Percentiles rank a stretch among this genome's conserved stretches.
Conservation (phyloP, 2,888 invertebrate species). For the Dascillus cervinus region DNA sequence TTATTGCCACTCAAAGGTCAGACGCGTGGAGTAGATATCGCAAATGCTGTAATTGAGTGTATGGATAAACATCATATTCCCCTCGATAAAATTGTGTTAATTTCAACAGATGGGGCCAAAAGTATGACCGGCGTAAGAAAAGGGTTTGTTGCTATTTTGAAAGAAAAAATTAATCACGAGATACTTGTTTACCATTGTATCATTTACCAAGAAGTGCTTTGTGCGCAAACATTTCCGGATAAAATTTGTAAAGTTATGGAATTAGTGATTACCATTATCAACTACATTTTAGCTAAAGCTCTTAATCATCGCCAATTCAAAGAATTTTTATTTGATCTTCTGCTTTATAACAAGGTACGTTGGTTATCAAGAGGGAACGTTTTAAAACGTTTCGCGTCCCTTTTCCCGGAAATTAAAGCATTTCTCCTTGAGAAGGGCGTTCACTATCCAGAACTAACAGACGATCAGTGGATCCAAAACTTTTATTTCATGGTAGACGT, state of each 20-base stretch:
- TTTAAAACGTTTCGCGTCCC: constrained; percentile 16
- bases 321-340: constrained; percentile 18
- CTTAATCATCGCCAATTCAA: constrained; percentile 26
- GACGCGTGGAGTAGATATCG: constrained; percentile 22
- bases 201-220: constrained; percentile 26
- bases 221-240: constrained; percentile 24
- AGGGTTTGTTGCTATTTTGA: constrained; percentile 19
- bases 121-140: constrained; percentile 22
- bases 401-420: neutral
- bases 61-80: constrained; percentile 18
- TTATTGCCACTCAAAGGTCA: constrained; percentile 15
- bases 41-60: constrained; percentile 23
- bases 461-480: constrained; percentile 24
- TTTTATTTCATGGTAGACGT: constrained; percentile 27
- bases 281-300: constrained; percentile 20
- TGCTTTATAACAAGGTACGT: constrained; percentile 5
- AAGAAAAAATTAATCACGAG: constrained; percentile 23
- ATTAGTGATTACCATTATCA: constrained; percentile 17
- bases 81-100: constrained; percentile 18
- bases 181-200: constrained; percentile 26
- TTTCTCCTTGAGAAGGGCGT: neutral
- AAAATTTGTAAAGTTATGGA: constrained; percentile 22
- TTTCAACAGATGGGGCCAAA: constrained; percentile 21
- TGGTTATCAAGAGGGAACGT: constrained; percentile 21
- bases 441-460: constrained; percentile 1